These are phyloP conservation scores for Diogma glabrata DNA, from an alignment of 2,888 invertebrate genomes.

Conservation along the genomic window DNA sequence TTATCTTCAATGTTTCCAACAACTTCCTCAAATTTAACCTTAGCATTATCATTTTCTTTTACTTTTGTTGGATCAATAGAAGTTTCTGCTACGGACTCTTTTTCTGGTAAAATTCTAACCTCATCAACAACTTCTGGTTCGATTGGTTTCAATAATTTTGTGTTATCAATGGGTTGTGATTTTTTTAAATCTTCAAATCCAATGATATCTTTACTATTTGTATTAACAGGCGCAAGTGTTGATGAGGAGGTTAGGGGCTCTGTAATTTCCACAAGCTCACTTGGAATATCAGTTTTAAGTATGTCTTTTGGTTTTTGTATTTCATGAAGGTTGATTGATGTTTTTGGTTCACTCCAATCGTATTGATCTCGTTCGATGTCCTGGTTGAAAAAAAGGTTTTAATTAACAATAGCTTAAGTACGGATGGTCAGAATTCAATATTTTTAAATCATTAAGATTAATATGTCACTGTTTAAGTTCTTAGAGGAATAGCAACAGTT, in stretches of 20 bases:
- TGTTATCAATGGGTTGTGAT: constrained; percentile 18
- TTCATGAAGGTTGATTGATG: constrained; percentile 8
- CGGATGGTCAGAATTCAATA: no score
- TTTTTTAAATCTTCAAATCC: constrained; percentile 35
- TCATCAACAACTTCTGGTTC: constrained; percentile 9
- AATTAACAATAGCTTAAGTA: no score
- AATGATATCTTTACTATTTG: constrained; percentile 34
- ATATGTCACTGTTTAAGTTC: no score
- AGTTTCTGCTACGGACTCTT: constrained; percentile 29
- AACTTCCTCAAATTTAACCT: constrained; percentile 30
- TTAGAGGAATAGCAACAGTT: no score
- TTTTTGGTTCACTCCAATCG: constrained; percentile 28
- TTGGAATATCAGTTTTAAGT: background rate
- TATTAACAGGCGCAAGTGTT: constrained; percentile 18
- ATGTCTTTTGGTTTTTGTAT: background rate
- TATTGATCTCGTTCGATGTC: constrained; percentile 28
- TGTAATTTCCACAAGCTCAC: constrained; percentile 16
- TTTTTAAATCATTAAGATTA: no score
- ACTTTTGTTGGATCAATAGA: constrained; percentile 34
- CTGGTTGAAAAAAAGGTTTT: no score
- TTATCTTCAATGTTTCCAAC: constrained; percentile 30
- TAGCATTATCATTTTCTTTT: constrained; percentile 27
- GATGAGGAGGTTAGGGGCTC: background rate
- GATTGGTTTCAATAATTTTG: constrained; percentile 9
- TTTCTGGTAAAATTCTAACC: constrained; percentile 12